phyloP scores from a whole-genome alignment of 2,888 invertebrate genomes.

The Diachrysia chrysitis region DNA sequence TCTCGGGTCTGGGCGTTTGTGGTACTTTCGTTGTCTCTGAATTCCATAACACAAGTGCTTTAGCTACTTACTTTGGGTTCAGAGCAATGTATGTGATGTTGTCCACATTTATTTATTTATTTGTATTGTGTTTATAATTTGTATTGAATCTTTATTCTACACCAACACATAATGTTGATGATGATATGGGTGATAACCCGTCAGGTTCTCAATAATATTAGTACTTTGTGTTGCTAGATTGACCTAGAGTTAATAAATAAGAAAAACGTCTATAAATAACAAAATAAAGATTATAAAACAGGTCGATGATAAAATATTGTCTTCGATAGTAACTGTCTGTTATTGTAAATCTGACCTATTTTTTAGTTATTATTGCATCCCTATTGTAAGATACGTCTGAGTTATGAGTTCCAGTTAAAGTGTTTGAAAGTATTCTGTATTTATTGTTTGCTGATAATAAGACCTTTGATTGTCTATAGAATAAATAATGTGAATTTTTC shows the following conservation, averaged over 20 bases:
- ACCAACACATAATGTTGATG: no score
- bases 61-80: no score
- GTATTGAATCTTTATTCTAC: no score
- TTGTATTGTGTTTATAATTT: no score
- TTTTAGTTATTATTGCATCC: constrained; percentile 46
- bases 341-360: constrained; percentile 48
- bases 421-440: background rate
- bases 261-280: constrained; percentile 31
- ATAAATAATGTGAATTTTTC: background rate
- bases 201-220: background rate
- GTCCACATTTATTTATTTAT: no score
- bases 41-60: no score
- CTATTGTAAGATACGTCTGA: constrained; percentile 52
- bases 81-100: no score
- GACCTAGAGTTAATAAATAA: constrained; percentile 14
- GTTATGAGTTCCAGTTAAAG: constrained; percentile 48
- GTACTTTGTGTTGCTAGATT: background rate
- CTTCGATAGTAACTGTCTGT: constrained; percentile 31
- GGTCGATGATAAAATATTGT: constrained; percentile 61
- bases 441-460: background rate
- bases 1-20: no score
- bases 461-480: background rate
- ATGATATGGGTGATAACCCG: no score
- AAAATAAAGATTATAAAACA: constrained; percentile 58
- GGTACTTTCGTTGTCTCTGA: no score